Evolutionary conservation across 1,140 invertebrate genomes (phyloP).

Genomic region (Lordiphosa mommai): DNA sequence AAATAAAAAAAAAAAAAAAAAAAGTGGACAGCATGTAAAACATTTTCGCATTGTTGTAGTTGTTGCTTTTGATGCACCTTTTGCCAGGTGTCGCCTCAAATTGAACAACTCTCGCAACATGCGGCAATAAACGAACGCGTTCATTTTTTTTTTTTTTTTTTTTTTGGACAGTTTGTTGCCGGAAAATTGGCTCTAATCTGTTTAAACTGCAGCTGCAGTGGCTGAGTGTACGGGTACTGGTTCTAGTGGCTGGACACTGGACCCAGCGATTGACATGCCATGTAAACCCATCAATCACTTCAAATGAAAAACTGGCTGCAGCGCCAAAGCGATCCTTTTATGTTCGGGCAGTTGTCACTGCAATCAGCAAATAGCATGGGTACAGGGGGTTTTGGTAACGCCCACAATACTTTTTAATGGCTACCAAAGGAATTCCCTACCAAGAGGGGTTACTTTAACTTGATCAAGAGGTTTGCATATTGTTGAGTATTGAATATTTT

Average conservation of each 20-base stretch:
- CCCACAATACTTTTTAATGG: neutral
- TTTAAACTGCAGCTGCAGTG: constrained; percentile 61
- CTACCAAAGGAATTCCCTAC: neutral
- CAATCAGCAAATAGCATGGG: constrained; percentile 35
- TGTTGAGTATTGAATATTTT: too few relatives aligned
- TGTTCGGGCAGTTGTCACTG: constrained; percentile 49
- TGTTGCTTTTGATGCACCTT: constrained; percentile 18
- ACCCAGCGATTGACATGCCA: constrained; percentile 67
- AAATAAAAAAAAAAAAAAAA: too few relatives aligned
- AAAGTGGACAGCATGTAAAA: constrained; percentile 56
- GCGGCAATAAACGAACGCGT: constrained; percentile 62
- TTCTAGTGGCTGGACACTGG: constrained; percentile 3
- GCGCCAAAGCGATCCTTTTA: neutral
- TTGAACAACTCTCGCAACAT: constrained; percentile 65
- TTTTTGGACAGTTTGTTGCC: constrained; percentile 12
- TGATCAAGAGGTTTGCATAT: too few relatives aligned
- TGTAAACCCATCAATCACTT: constrained; percentile 69
- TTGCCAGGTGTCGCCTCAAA: constrained; percentile 62
- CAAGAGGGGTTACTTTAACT: too few relatives aligned
- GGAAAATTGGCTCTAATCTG: constrained; percentile 74
- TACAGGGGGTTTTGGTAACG: neutral
- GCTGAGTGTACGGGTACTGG: constrained; percentile 7
- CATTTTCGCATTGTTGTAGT: constrained; percentile 33
- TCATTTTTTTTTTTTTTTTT: too few relatives aligned
- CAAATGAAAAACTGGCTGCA: constrained; percentile 17